Evolutionary conservation across 1,140 invertebrate genomes (phyloP), one percentile per base, ranked within the genome.

Genomic region (Musca vetustissima): DNA sequence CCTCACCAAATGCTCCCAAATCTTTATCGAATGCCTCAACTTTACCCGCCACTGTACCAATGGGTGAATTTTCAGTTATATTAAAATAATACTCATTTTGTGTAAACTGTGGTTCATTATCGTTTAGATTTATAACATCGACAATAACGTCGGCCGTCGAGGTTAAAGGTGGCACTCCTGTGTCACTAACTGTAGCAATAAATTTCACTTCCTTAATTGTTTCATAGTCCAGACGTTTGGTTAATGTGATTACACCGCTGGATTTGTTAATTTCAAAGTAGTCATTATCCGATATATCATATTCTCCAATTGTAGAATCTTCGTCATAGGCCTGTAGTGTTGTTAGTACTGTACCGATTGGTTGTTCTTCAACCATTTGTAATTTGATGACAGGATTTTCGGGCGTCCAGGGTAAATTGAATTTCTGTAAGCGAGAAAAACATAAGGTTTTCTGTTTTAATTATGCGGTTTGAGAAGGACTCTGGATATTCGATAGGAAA

Each of bases 171-270:
- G 95, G 95, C 0, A 94, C 87, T 13, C 94, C 94, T 1, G 90
- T 89, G 83, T 97, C 95, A 72, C 88, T 91, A 0, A 92, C 94
- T 0, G 91, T 84, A 0, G 95, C 88, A 1, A 87, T 91, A 73
- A 97, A 94, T 74, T 91, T 89, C 3, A 95, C 84, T 64, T 86
- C 84, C 73, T 92, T 90, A 0, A 89, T 86, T 72, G 86, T 83
- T 80, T 97, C 95, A 78, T 92, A 97, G 82, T 97, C 94, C 43
- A 97, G 89, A 1, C 89, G 85, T 73, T 90, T 86, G 32, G 87
- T 90, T 0, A 92, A 91, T 71, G 89, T 91, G 2, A 97, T 89
- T n/a, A 92, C 88, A 14, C 94, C 92, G 69, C 89, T 91, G 7
- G 87, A 84, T 76, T 91, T 90, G 79, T 94, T 89, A 57, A 95